Evolutionary conservation across 1,140 invertebrate species (phyloP), one percentile per base, ranked within the genome.

Genomic region (Odontomachus brunneus): DNA sequence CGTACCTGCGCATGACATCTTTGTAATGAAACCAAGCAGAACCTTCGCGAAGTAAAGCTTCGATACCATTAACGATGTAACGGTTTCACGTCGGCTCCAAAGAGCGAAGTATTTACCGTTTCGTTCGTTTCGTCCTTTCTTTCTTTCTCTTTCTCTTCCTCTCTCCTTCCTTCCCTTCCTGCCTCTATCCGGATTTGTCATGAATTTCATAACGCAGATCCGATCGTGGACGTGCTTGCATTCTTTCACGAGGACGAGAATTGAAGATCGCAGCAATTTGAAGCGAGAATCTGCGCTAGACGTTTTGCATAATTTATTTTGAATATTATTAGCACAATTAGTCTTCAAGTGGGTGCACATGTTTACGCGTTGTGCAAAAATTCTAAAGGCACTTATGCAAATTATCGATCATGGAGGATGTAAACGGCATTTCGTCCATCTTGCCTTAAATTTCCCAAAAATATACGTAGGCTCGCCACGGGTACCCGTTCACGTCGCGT

Each of bases 1-100:
- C 71, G 75, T 73, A 76, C 81, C 87, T 88, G 87, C 38, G 53
- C 86, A 84, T 88, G 87, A 88, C 87, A 84, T 78, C 72, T 85
- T 87, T 62, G 83, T 85, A 87, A 88, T 75, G 85, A 82, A 66
- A 86, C 55, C 60, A 74, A 55, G 66, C 82, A 66, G 53, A 75
- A 83, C 65, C 67, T 78, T 60, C 53, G 84, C 59, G 53, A 60
- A 51, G 71, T 83, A 75, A 83, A 83, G 71, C 81, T 75, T 82
- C 78, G 71, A 82, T 82, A 69, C 57, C 75, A 76, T 83, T 83
- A 83, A 83, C 82, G 73, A 76, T 59, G 73, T 78, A 83, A 83
- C 73, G 73, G 82, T 83, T 78, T 60, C 48, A 59, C 73, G 53
- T 83, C 74, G 74, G 12, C 53, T 66, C 74, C 82, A 66, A 57